Percentiles rank a stretch among this genome's conserved stretches.
Evolutionary conservation across 1,140 invertebrate species (phyloP).

Genomic region (Cephus cinctus): DNA sequence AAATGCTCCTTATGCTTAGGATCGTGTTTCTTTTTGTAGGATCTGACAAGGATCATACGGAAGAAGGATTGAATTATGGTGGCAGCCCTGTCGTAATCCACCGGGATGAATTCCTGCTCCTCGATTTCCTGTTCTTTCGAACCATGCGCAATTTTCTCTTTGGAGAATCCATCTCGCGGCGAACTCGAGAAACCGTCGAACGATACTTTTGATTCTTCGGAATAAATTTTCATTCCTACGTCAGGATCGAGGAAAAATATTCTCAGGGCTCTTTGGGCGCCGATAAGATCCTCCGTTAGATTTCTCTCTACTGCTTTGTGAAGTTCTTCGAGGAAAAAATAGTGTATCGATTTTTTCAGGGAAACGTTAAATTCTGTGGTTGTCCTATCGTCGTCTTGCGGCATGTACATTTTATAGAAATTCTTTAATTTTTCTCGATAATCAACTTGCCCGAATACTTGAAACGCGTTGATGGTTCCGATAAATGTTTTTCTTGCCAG

Average conservation of each 20-base stretch:
- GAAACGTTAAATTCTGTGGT: constrained; percentile 15
- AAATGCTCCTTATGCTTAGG: constrained; percentile 14
- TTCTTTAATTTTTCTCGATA: constrained; percentile 19
- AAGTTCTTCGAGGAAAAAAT: constrained; percentile 30
- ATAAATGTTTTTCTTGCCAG: constrained; percentile 19
- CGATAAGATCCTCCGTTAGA: constrained; percentile 1
- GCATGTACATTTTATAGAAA: constrained; percentile 38
- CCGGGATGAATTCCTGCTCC: neutral
- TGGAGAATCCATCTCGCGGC: neutral
- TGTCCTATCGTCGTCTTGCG: neutral
- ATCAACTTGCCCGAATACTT: constrained; percentile 32
- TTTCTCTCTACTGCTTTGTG: constrained; percentile 1
- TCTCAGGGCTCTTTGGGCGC: constrained; percentile 12
- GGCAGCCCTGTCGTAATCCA: constrained; percentile 12
- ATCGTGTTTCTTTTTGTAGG: constrained; percentile 22
- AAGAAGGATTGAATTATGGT: constrained; percentile 27
- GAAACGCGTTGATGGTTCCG: constrained; percentile 22
- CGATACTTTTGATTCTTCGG: no score
- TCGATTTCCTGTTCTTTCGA: neutral
- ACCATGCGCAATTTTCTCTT: neutral
- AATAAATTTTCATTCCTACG: constrained; percentile 19
- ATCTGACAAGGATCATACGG: constrained; percentile 19
- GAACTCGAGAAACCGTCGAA: neutral
- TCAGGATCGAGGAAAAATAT: constrained; percentile 27
- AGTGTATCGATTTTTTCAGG: constrained; percentile 26